phyloP scores from a whole-genome alignment of 30 jellyfish, hydroid and myxozoan species.

The Chrysaora quinquecirrha region DNA sequence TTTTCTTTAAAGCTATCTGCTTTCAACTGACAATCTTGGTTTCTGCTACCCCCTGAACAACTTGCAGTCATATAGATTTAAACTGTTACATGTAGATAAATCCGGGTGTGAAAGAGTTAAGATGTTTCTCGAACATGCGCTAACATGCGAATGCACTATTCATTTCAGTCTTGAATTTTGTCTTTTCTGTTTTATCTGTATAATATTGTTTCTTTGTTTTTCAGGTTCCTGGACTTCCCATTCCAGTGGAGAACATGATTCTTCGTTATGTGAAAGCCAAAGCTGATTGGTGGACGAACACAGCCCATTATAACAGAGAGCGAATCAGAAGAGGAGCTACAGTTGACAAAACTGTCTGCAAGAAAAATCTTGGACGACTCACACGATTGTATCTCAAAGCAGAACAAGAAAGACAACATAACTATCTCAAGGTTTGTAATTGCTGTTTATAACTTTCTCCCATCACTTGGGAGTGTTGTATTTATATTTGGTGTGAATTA shows the following conservation, averaged over 20 bases:
- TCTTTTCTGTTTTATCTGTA: neutral
- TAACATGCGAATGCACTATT: too few species aligned
- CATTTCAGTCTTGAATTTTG: too few species aligned
- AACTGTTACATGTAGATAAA: too few species aligned
- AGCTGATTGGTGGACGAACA: conserved; percentile 99
- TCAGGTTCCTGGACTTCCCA: conserved; percentile 99
- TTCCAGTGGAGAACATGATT: conserved; percentile 99
- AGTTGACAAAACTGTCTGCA: conserved; percentile 99
- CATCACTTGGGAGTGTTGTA: too few species aligned
- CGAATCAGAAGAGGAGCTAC: conserved; percentile 99
- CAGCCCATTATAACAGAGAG: conserved; percentile 99
- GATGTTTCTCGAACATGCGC: too few species aligned
- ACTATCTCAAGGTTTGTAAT: conserved; percentile 82
- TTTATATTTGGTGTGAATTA: too few species aligned
- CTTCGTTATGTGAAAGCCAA: conserved; percentile 99
- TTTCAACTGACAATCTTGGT: too few species aligned
- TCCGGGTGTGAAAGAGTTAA: too few species aligned
- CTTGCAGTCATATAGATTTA: too few species aligned
- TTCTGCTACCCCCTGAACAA: too few species aligned
- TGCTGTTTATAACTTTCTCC: too few species aligned
- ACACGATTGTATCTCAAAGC: conserved; percentile 98
- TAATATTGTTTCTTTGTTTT: neutral
- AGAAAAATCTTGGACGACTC: conserved; percentile 95
- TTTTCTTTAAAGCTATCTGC: too few species aligned
- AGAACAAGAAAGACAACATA: conserved; percentile 99